Percentiles rank a stretch among this genome's conserved stretches.
Evolutionary conservation across 2,888 invertebrate genomes (phyloP).

Genomic region (Morpho achilles): DNA sequence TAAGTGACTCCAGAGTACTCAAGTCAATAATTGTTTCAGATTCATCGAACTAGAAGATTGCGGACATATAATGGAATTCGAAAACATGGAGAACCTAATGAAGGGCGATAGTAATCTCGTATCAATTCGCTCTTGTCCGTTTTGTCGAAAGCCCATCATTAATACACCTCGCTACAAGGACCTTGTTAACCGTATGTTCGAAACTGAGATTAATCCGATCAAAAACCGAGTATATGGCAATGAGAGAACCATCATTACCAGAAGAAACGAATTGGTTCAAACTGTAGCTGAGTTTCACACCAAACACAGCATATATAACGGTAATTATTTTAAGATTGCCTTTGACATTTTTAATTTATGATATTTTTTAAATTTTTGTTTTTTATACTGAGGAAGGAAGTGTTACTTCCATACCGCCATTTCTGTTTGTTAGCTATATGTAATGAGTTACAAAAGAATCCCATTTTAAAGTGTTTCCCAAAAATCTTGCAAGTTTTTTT

Average conservation of each 20-base stretch:
- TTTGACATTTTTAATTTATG: background rate
- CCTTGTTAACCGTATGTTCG: constrained; percentile 57
- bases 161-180: constrained; percentile 79
- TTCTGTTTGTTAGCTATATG: too few species aligned
- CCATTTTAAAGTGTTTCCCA: too few species aligned
- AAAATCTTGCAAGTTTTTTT: too few species aligned
- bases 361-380: background rate
- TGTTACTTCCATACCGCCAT: too few species aligned
- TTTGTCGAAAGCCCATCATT: constrained; percentile 79
- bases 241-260: constrained; percentile 33
- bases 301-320: constrained; percentile 9
- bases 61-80: constrained; percentile 66
- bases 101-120: constrained; percentile 44
- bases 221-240: constrained; percentile 61
- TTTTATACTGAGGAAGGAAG: background rate
- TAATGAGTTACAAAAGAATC: too few species aligned
- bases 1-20: too few species aligned
- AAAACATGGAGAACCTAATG: constrained; percentile 65
- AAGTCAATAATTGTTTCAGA: constrained; percentile 43
- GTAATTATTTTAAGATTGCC: constrained; percentile 4
- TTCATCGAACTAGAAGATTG: constrained; percentile 77
- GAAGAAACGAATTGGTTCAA: background rate
- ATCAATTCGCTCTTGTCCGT: constrained; percentile 72
- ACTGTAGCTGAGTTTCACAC: constrained; percentile 1
- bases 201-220: constrained; percentile 58